A percentile compares a stretch with the other conserved stretches of the same genome.
Evolutionary conservation across 2,797 vertebrate species (phyloP).

Genomic region (Dendrocincla tyrannina): DNA sequence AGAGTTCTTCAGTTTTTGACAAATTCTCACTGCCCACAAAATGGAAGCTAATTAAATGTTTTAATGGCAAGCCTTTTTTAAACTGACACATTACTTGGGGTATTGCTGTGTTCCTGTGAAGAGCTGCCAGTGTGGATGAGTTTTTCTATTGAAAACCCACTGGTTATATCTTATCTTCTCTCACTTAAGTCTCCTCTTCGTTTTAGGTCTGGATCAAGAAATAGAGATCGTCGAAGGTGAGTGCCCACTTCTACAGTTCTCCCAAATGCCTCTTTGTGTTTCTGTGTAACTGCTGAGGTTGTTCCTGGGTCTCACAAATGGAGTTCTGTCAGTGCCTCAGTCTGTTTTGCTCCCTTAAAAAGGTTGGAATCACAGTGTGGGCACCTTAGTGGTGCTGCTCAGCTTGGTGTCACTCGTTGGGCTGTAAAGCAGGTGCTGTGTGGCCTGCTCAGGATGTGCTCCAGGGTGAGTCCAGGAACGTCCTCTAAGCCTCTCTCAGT

Average conservation of each 20-base stretch:
- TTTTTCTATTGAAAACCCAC: background rate
- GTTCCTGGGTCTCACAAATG: background rate
- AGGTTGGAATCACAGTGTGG: background rate
- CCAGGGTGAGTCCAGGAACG: background rate
- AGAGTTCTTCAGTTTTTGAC: background rate
- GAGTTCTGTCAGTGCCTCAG: background rate
- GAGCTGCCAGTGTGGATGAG: background rate
- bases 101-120: background rate
- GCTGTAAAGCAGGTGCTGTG: background rate
- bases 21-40: background rate
- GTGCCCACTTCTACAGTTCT: background rate
- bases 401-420: rapidly evolving
- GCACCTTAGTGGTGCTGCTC: background rate
- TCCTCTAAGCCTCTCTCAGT: background rate
- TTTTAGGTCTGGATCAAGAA: slow-evolving; percentile 89
- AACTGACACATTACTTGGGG: background rate
- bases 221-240: slow-evolving; percentile 89
- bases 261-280: background rate
- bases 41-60: background rate
- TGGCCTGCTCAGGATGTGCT: background rate
- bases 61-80: background rate
- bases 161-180: background rate
- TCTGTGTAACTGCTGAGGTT: background rate
- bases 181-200: background rate
- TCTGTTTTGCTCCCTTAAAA: background rate